These are phyloP conservation scores for Paracanthobrama guichenoti DNA, from an alignment of 2,113 vertebrate genomes.

Conservation along the genomic window DNA sequence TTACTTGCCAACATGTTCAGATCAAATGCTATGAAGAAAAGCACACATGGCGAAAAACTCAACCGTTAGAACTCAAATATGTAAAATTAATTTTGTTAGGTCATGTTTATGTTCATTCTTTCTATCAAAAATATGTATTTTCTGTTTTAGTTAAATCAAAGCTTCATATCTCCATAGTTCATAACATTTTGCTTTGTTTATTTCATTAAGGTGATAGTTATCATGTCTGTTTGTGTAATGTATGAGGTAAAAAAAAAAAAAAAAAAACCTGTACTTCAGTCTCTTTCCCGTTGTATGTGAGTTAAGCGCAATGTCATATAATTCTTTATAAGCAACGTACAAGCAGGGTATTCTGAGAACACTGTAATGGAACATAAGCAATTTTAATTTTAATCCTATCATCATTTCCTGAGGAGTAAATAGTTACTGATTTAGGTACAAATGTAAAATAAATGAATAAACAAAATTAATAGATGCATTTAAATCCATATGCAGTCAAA, in stretches of 20 bases:
- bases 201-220: neutral
- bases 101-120: neutral
- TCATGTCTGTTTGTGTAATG: too few species aligned
- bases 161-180: neutral
- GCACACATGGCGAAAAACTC: neutral
- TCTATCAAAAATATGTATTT: neutral
- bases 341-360: neutral
- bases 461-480: neutral
- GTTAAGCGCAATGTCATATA: neutral
- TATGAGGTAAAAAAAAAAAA: too few species aligned
- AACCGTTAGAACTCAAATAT: neutral
- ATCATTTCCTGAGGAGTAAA: neutral
- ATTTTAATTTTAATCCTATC: neutral
- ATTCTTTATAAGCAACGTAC: neutral
- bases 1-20: neutral
- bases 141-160: neutral
- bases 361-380: neutral
- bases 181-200: neutral
- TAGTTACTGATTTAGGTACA: constrained; percentile 62
- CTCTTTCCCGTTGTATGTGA: too few species aligned
- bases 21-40: neutral
- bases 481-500: constrained; percentile 63
- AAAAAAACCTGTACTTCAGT: too few species aligned
- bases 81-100: neutral
- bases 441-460: constrained; percentile 12